Conservation (phyloP, 2,113 vertebrate genomes). For the Oryctolagus cuniculus region mOryCun1.1 NC_091442.1:121232001-121232500, state of each 20-base stretch:
- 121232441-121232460: rapidly evolving
- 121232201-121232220: not conserved
- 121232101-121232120: constrained; percentile 15
- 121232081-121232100: not conserved
- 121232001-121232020: constrained; percentile 16
- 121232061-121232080: rapidly evolving
- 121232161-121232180: not conserved
- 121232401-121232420: rapidly evolving
- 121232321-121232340: rapidly evolving
- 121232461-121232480: not conserved
- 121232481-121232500: too few species aligned
- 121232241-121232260: not conserved
- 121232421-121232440: not conserved
- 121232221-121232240: not conserved
- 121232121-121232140: constrained; percentile 31
- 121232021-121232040: not conserved
- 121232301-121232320: rapidly evolving
- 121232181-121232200: not conserved
- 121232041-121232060: not conserved
- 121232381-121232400: rapidly evolving
- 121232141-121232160: constrained; percentile 32
- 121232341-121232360: rapidly evolving
- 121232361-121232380: not conserved
- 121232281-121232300: rapidly evolving
- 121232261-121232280: rapidly evolving